phyloP scores from a whole-genome alignment of 2,797 vertebrate species.

The Onychomys leucogaster region DNA sequence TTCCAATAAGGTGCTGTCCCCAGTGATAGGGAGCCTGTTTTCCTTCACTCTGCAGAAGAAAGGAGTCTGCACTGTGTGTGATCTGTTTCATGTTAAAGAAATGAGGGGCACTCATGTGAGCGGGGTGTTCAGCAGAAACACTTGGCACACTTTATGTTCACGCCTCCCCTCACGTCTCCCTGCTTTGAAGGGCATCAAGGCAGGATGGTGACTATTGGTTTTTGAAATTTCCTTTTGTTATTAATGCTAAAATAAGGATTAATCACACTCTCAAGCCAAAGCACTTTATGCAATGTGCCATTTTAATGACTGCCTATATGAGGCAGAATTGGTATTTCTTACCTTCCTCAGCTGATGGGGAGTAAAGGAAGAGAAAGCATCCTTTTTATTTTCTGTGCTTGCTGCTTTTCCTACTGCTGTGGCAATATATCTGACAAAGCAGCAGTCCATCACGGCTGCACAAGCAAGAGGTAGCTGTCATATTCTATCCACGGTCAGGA shows the following conservation, averaged over 20 bases:
- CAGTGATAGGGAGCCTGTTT: constrained; percentile 68
- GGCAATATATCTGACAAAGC: background rate
- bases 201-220: background rate
- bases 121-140: constrained; percentile 43
- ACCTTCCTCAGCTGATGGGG: background rate
- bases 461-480: too few species aligned
- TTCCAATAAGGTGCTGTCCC: constrained; percentile 60
- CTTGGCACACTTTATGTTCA: constrained; percentile 67
- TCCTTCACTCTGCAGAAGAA: constrained; percentile 63
- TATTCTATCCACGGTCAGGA: background rate
- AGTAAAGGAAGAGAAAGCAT: constrained; percentile 14
- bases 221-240: background rate
- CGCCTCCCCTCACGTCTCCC: constrained; percentile 54
- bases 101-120: constrained; percentile 72
- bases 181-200: background rate
- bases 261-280: background rate
- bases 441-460: background rate
- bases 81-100: constrained; percentile 84
- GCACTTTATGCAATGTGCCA: too few species aligned
- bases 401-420: background rate
- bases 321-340: background rate
- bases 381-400: background rate
- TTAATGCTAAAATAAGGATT: background rate
- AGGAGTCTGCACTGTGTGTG: constrained; percentile 76
- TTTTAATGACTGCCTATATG: background rate